phyloP scores from a whole-genome alignment of 2,888 invertebrate species.

The Chalcis sispes region DNA sequence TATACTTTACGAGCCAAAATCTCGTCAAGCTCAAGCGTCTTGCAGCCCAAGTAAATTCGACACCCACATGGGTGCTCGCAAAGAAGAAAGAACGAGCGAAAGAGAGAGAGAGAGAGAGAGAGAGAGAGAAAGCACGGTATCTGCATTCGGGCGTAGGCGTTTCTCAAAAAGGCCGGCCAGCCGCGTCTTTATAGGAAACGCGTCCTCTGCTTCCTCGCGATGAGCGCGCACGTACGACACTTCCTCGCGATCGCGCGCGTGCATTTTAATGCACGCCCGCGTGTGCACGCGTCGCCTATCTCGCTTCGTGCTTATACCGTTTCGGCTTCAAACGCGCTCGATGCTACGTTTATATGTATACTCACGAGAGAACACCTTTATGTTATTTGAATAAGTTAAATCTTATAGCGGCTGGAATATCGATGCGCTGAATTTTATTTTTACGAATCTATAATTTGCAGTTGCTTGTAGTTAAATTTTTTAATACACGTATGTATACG shows the following conservation, averaged over 20 bases:
- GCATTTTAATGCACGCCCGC: slow-evolving; percentile 37
- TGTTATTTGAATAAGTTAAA: no score
- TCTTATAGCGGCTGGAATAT: no score
- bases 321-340: no score
- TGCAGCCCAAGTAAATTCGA: slow-evolving; percentile 39
- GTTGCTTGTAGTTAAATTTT: no score
- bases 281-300: no score
- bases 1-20: no score
- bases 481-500: no score
- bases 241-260: slow-evolving; percentile 28
- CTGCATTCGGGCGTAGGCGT: slow-evolving; percentile 21
- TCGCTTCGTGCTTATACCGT: no score
- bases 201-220: slow-evolving; percentile 27
- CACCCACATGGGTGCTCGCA: slow-evolving; percentile 19
- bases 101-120: slow-evolving; percentile 10
- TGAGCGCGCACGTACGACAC: slow-evolving; percentile 28
- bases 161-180: slow-evolving; percentile 36
- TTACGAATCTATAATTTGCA: no score
- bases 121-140: not conserved
- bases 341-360: no score
- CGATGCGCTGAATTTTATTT: no score
- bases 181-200: slow-evolving; percentile 30
- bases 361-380: no score
- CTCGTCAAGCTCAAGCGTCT: not conserved
- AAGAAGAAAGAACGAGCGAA: not conserved